A percentile compares a stretch with the other conserved stretches of the same genome.
Conservation (phyloP, 2,888 invertebrate species). For the Oxycera nigricornis region DNA sequence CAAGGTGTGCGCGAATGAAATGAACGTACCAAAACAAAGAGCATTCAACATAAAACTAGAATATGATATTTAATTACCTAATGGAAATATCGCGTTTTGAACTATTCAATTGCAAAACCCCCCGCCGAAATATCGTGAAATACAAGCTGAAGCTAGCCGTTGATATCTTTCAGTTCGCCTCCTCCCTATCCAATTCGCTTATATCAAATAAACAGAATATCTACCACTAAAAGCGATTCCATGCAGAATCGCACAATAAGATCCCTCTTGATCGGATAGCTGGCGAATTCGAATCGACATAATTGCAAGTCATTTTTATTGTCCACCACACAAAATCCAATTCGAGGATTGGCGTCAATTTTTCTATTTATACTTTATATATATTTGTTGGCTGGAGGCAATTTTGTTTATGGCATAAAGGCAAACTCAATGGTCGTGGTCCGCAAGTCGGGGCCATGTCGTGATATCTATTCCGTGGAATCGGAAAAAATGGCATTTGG, state of each 20-base stretch:
- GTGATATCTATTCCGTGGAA: background rate
- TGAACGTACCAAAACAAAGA: too few species aligned
- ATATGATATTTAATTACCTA: too few species aligned
- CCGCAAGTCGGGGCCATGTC: background rate
- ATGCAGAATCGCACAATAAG: too few species aligned
- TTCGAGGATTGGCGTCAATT: conserved; percentile 12
- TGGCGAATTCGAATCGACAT: background rate
- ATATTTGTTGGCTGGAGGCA: background rate
- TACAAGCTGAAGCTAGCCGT: too few species aligned
- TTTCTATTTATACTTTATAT: background rate
- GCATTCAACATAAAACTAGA: too few species aligned
- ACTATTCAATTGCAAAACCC: background rate
- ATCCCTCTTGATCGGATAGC: too few species aligned
- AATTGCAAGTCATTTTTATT: conserved; percentile 10
- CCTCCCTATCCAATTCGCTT: too few species aligned
- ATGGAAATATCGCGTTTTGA: too few species aligned
- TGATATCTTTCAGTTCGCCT: too few species aligned
- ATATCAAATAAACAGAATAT: too few species aligned
- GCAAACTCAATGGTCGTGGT: background rate
- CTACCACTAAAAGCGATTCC: too few species aligned
- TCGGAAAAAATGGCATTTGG: background rate
- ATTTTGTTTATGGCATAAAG: background rate
- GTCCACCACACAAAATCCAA: background rate
- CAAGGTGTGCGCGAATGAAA: too few species aligned
- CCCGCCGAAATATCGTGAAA: background rate